These are phyloP conservation scores for Cacoxenus indagator DNA, from an alignment of 2,888 invertebrate species.

Conservation along the genomic window DNA sequence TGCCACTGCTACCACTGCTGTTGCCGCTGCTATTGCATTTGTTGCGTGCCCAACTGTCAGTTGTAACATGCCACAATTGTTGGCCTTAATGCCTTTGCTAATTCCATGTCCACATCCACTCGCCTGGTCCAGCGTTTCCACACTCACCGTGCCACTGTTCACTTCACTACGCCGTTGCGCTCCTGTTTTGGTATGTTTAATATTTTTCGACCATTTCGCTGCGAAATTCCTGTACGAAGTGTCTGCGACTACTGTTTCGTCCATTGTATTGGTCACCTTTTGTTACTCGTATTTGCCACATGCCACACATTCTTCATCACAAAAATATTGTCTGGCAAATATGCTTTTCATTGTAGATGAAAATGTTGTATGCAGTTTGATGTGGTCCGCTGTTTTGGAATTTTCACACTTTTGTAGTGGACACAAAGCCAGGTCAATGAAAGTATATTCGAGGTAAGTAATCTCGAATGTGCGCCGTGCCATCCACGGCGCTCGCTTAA, in stretches of 20 bases:
- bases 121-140: neutral
- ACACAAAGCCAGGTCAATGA: no score
- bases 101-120: constrained; percentile 30
- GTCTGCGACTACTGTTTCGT: constrained; percentile 10
- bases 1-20: constrained; percentile 28
- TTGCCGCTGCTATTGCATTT: neutral
- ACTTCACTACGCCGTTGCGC: neutral
- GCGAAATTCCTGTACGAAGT: constrained; percentile 6
- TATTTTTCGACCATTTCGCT: constrained; percentile 17
- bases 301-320: neutral
- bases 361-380: no score
- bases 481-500: no score
- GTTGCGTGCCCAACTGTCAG: constrained; percentile 11
- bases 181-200: constrained; percentile 9
- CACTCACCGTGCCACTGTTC: neutral
- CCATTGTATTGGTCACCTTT: neutral
- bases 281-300: neutral
- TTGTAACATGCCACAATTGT: constrained; percentile 42
- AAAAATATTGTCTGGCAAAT: neutral
- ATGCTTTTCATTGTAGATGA: no score
- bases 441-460: no score
- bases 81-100: constrained; percentile 38
- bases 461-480: no score
- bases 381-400: no score
- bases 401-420: no score